Evolutionary conservation across 2,113 vertebrate species (phyloP), one percentile per base, ranked within the genome.

Genomic region (Natator depressus): DNA sequence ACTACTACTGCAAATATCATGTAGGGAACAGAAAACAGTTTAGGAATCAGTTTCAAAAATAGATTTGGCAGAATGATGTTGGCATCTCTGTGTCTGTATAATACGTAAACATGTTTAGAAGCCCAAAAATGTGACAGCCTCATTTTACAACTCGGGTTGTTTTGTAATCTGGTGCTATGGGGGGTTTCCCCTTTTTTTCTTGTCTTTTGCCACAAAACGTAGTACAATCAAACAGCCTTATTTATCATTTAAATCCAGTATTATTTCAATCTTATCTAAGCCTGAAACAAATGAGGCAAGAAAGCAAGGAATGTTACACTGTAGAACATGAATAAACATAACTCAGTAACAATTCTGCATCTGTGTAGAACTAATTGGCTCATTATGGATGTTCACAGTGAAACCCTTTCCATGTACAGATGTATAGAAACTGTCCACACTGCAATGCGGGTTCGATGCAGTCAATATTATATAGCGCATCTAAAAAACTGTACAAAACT

Each of bases 101-200:
- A 82, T n/a, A 19, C 17, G 69, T 76, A 91, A 50, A 25, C 2
- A 17, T 1, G 11, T 89, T 83, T 87, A 86, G 53, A 79, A 42
- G 69, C 22, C 50, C 84, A 10, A 89, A 86, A 90, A 55, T 2
- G 11, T 75, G 35, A 14, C 50, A 6, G 78, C 84, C 38, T 92
- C 86, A 4, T 47, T 97, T 93, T 95, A 82, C 47, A 16, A 20
- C 65, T 27, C 65, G 91, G 35, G 24, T 55, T 20, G 19, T 87
- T 80, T 5, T 57, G 2, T 88, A 89, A 81, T 42, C 82, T 91
- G 31, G 47, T 75, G 47, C 84, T 72, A 35, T 47, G 72, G 19
- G 62, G 12, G 42, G 75, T 1, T 5, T 27, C 22, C 42, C 75
- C 10, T 2, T 47, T 78, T 78, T 72, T 78, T 29, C 24, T 47